Evolutionary conservation across 2,797 vertebrate genomes (phyloP).

Genomic region (Synanceia verrucosa): DNA sequence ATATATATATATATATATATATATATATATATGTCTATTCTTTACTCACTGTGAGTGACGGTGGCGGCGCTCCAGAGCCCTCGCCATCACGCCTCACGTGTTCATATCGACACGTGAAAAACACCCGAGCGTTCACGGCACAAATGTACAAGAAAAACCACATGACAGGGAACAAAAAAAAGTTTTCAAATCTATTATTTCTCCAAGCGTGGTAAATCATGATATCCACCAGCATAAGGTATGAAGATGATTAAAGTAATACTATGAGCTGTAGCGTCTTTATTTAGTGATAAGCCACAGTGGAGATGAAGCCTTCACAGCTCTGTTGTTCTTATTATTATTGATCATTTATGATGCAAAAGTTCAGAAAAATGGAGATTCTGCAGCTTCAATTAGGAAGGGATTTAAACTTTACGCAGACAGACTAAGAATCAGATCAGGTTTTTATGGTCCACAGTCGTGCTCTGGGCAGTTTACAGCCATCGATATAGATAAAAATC

Average conservation of each 20-base stretch:
- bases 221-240: background rate
- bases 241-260: constrained; percentile 20
- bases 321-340: constrained; percentile 7
- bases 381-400: background rate
- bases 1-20: too few relatives aligned
- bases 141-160: constrained; percentile 1
- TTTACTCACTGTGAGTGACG: background rate
- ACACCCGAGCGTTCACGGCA: background rate
- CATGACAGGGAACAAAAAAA: constrained; percentile 17
- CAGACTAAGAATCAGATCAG: constrained; percentile 5
- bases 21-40: constrained; percentile 1
- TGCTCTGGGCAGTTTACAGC: background rate
- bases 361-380: too few relatives aligned
- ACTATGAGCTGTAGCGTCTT: constrained; percentile 16
- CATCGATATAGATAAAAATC: background rate
- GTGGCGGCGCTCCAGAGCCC: background rate
- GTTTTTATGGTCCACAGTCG: constrained; percentile 27
- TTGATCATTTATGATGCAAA: background rate
- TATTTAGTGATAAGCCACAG: background rate
- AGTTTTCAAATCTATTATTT: constrained; percentile 22
- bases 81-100: background rate
- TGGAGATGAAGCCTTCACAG: background rate
- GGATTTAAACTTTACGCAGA: background rate
- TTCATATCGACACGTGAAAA: background rate
- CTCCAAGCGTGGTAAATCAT: constrained; percentile 29